phyloP scores from a whole-genome alignment of 2,797 vertebrate genomes.

The Monodelphis domestica region DNA sequence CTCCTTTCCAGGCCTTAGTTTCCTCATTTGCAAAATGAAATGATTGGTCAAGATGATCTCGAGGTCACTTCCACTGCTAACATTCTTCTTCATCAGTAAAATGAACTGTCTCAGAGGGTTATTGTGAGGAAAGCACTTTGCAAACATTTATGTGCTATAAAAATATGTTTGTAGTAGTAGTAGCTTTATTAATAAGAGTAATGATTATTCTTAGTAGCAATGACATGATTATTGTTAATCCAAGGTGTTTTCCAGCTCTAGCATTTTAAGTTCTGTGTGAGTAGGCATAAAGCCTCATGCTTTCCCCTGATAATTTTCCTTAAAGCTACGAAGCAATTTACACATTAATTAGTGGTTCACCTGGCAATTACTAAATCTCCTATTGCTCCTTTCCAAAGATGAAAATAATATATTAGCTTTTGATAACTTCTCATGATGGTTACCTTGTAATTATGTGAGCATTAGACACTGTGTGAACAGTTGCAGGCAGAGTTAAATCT shows the following conservation, averaged over 20 bases:
- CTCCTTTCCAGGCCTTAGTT: not conserved
- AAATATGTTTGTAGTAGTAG: not conserved
- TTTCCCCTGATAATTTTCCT: constrained; percentile 24
- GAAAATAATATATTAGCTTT: constrained; percentile 58
- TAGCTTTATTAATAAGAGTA: not conserved
- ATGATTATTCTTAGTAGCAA: not conserved
- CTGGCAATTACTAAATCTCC: constrained; percentile 40
- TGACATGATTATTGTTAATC: not conserved
- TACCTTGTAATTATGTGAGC: constrained; percentile 27
- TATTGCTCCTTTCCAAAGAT: constrained; percentile 51
- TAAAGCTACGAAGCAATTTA: constrained; percentile 36
- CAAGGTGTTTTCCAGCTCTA: not conserved
- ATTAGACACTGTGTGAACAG: not conserved
- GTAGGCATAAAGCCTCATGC: not conserved
- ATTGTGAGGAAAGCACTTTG: not conserved
- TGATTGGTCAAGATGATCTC: not conserved
- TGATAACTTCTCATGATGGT: constrained; percentile 39
- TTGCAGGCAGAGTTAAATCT: constrained; percentile 6
- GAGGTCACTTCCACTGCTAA: not conserved
- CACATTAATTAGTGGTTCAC: constrained; percentile 48
- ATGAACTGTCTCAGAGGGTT: not conserved
- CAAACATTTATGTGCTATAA: not conserved
- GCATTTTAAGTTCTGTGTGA: not conserved
- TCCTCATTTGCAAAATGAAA: not conserved
- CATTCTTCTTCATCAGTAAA: not conserved